Evolutionary conservation across 2,797 vertebrate genomes (phyloP).

Genomic region (Cynodonichthys magdalenae): DNA sequence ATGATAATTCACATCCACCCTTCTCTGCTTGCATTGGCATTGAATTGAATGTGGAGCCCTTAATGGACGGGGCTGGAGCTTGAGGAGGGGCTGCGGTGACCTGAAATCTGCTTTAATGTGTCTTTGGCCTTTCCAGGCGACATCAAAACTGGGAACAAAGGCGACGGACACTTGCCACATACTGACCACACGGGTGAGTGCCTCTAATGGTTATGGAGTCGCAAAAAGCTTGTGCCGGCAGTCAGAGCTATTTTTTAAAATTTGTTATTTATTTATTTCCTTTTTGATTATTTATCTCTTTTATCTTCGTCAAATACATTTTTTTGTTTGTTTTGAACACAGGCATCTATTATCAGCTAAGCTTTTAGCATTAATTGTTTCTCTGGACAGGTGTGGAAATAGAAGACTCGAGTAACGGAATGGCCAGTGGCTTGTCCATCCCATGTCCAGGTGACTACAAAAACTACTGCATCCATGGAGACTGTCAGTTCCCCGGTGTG

Average conservation of each 20-base stretch:
- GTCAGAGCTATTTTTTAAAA: conserved; percentile 24
- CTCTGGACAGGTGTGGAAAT: conserved; percentile 63
- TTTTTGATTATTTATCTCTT: conserved; percentile 2
- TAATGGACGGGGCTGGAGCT: conserved; percentile 16
- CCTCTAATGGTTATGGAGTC: conserved; percentile 1
- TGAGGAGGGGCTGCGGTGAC: conserved; percentile 18
- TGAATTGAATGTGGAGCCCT: conserved; percentile 6
- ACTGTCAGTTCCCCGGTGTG: conserved; percentile 92
- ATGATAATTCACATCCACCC: conserved; percentile 26
- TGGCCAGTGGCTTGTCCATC: conserved; percentile 89
- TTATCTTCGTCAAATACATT: conserved; percentile 3
- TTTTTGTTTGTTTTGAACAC: conserved; percentile 4
- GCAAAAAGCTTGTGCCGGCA: conserved; percentile 19
- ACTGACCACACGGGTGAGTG: conserved; percentile 90
- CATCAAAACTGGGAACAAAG: conserved; percentile 88
- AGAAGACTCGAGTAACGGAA: conserved; percentile 82
- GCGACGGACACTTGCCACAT: conserved; percentile 91
- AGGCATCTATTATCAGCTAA: neutral
- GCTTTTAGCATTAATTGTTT: conserved; percentile 17
- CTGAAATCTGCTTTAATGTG: conserved; percentile 30
- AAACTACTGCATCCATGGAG: conserved; percentile 96
- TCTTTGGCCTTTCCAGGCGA: conserved; percentile 82
- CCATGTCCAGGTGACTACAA: conserved; percentile 95
- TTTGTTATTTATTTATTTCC: neutral
- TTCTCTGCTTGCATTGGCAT: neutral